phyloP scores from a whole-genome alignment of 2,888 invertebrate genomes.

The Hoplodrina ambigua region DNA sequence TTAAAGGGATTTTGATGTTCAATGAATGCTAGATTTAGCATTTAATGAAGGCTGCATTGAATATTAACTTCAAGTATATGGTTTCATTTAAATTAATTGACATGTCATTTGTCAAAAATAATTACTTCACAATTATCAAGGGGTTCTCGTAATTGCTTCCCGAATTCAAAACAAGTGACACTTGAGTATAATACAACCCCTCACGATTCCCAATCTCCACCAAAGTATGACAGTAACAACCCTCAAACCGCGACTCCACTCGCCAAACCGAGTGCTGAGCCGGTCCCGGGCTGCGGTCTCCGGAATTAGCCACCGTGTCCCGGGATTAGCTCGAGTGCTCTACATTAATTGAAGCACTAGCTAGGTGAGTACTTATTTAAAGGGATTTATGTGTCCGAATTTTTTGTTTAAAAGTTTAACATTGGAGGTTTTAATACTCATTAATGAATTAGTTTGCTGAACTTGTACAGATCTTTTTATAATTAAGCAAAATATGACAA shows the following conservation, averaged over 20 bases:
- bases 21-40: conserved; percentile 22
- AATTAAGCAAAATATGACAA: too few relatives aligned
- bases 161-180: conserved; percentile 16
- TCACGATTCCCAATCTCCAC: conserved; percentile 19
- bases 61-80: not conserved
- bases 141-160: not conserved
- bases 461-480: not conserved
- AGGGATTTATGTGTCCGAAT: conserved; percentile 37
- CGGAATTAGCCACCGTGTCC: conserved; percentile 55
- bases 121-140: not conserved
- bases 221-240: conserved; percentile 48
- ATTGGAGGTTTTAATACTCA: conserved; percentile 1
- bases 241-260: conserved; percentile 55
- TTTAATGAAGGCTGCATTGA: conserved; percentile 15
- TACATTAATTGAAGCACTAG: conserved; percentile 57
- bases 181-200: conserved; percentile 16
- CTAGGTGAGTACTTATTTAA: conserved; percentile 36
- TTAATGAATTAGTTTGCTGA: not conserved
- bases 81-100: not conserved
- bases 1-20: conserved; percentile 35
- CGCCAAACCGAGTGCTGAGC: conserved; percentile 52
- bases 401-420: conserved; percentile 29
- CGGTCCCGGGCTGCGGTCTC: conserved; percentile 37
- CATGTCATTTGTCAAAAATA: conserved; percentile 2
- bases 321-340: conserved; percentile 57